These are phyloP conservation scores for Nomada fucata DNA, from an alignment of 2,888 invertebrate genomes.

Conservation along the genomic window DNA sequence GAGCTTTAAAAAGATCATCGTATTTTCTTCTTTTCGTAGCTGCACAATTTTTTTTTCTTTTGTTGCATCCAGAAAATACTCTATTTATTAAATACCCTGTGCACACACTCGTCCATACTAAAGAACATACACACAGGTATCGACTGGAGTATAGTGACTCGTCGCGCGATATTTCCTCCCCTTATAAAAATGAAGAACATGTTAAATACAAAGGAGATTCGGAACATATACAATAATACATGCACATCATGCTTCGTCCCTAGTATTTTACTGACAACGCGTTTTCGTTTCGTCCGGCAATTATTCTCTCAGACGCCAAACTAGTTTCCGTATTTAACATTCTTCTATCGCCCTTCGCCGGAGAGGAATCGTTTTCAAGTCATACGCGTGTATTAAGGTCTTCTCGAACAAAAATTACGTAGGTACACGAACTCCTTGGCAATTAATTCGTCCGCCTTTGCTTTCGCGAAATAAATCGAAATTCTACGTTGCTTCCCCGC, in stretches of 20 bases:
- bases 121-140: background rate
- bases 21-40: background rate
- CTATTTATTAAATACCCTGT: conserved; percentile 52
- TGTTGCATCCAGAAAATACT: conserved; percentile 38
- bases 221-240: conserved; percentile 46
- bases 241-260: conserved; percentile 28
- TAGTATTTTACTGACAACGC: conserved; percentile 24
- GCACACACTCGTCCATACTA: background rate
- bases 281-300: background rate
- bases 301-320: conserved; percentile 6
- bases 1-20: background rate
- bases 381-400: too few relatives aligned
- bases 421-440: too few relatives aligned
- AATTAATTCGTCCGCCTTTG: too few relatives aligned
- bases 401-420: too few relatives aligned
- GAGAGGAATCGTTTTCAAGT: conserved; percentile 19
- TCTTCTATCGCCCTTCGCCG: conserved; percentile 9
- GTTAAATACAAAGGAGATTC: conserved; percentile 45
- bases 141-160: conserved; percentile 6
- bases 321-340: conserved; percentile 15
- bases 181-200: conserved; percentile 43
- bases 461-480: too few relatives aligned
- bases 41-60: background rate
- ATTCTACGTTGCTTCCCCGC: too few relatives aligned
- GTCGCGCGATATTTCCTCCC: conserved; percentile 7